Base-by-base conservation (phyloP, 2,797 vertebrate genomes). In the Helarctos malayanus region DNA sequence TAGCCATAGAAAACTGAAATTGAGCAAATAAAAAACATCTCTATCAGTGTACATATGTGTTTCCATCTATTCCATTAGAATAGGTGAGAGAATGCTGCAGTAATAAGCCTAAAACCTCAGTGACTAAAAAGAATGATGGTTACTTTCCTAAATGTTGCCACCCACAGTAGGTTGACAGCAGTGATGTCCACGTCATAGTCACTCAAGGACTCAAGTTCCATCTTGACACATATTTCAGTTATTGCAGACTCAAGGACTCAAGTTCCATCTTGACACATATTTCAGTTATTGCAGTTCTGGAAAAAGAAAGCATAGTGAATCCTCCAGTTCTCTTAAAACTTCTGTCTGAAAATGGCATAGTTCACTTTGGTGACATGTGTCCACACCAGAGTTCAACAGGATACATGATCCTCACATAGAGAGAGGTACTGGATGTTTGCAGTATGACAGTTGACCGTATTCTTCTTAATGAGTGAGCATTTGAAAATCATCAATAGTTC, bases 1-100 rank as follows among this genome's bases (percentile, higher is more conserved):
- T 57, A 5, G 11, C 32, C 21, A 21, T 38, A 82, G 27, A 76
- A 76, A 61, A 94, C 65, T 87, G 57, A 65, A 23, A 73, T 38
- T 81, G 52, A 88, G 38, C 75, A 89, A 75, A 92, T 92, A 35
- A 57, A 85, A 92, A 91, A 41, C n/a, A 56, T 32, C 23, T 92
- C 47, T 80, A 1, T 86, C 54, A 38, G 25, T 56, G 25, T 71
- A 11, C 52, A 38, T 59, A 0, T 76, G 14, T 80, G 14, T 56
- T 41, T 65, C 11, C 25, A 21, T 35, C n/a, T 68, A 35, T 19
- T 68, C n/a, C n/a, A 47, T 91, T 65, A 89, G 8, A 88, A 76
- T 47, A 59, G 38, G 2, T 19, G 76, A 59, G 23, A 14, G 38
- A 84, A 49, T 47, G 23, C 29, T 80, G 11, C 7, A 61, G 9